Percentiles rank a stretch among this genome's conserved stretches.
These are phyloP conservation scores for Hippolais icterina DNA, from an alignment of 2,113 vertebrate species.

Conservation along the genomic window DNA sequence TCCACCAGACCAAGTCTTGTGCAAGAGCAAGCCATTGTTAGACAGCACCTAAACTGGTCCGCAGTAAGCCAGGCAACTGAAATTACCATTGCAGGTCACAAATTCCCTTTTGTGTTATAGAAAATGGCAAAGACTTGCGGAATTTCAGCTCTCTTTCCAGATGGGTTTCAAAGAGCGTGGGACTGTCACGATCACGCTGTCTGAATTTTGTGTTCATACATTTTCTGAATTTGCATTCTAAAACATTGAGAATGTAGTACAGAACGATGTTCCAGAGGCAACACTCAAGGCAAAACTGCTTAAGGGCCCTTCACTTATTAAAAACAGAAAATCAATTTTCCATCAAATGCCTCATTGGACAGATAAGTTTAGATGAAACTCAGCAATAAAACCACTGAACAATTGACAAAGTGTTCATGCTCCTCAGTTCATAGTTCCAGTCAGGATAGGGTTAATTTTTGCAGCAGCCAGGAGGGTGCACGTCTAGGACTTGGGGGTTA, in stretches of 20 bases:
- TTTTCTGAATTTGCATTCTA: not conserved
- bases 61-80: not conserved
- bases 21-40: not conserved
- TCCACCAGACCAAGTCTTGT: not conserved
- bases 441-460: not conserved
- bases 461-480: not conserved
- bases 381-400: not conserved
- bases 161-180: fast-evolving
- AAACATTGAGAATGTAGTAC: not conserved
- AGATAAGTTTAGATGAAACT: not conserved
- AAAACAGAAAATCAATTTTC: not conserved
- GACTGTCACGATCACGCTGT: not conserved
- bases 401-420: not conserved
- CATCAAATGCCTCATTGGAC: not conserved
- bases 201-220: not conserved
- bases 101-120: constrained; percentile 21
- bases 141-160: constrained; percentile 9
- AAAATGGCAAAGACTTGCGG: constrained; percentile 11
- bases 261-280: not conserved
- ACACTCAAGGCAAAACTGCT: not conserved
- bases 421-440: not conserved
- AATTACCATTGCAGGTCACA: not conserved
- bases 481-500: not conserved
- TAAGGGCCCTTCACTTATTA: not conserved
- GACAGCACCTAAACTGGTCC: not conserved